Base-by-base conservation (phyloP, 2,888 invertebrate genomes). In the Ramazzottius varieornatus region DNA sequence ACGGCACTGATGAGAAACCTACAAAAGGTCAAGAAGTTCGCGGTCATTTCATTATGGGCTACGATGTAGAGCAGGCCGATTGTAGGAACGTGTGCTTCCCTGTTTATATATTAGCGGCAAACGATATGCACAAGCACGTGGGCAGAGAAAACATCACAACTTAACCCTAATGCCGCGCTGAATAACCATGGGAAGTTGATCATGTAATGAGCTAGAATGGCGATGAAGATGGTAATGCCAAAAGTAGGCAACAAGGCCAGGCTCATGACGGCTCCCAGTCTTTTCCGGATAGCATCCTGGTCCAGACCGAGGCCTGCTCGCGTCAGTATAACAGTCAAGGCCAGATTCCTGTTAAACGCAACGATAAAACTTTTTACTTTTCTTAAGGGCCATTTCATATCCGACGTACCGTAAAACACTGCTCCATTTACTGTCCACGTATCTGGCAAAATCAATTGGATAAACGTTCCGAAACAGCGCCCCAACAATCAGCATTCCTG, bases 1-100 rank as follows among this genome's bases (percentile, higher is more conserved):
- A 77, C 77, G 20, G 77, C 77, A n/a, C 74, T 73, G 46, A 71
- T 4, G 13, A 71, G 68, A 66, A 70, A 70, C 2, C 72, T 71
- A 68, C 1, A 69, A 66, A 33, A 40, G 33, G n/a, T n/a, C n/a
- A 64, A 63, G 33, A 33, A 65, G 29, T 20, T 20, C 40, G 8
- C 40, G 40, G n/a, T n/a, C n/a, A n/a, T n/a, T n/a, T n/a, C n/a
- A n/a, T n/a, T n/a, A n/a, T n/a, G n/a, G n/a, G n/a, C n/a, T n/a
- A 1, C 8, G n/a, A 32, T 24, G n/a, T n/a, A 40, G 54, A 32
- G 16, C 65, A 68, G 29, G 34, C 1, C 1, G 2, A 2, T 24
- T 1, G 29, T 67, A 2, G 29, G 20, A 1, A 2, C n/a, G 8
- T 1, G 1, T 40, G n/a, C 2, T 1, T 20, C 20, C 63, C 33